Percentiles rank a stretch among this genome's conserved stretches.
These are phyloP conservation scores for Brienomyrus longianalis DNA, from an alignment of 2,113 vertebrate genomes.

Conservation along the genomic window DNA sequence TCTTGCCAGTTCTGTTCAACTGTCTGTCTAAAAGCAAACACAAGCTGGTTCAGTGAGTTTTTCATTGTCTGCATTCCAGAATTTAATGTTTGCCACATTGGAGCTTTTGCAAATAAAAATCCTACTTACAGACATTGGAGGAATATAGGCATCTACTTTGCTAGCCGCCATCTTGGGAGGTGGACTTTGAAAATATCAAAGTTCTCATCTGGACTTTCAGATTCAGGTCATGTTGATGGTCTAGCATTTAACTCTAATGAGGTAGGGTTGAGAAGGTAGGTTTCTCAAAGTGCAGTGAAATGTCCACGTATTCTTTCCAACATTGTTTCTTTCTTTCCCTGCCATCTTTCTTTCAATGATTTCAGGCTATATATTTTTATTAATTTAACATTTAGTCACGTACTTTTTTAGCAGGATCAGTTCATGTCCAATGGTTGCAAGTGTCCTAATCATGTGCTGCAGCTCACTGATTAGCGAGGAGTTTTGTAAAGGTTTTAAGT, in stretches of 20 bases:
- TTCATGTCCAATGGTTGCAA: neutral
- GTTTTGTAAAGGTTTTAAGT: neutral
- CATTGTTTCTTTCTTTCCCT: neutral
- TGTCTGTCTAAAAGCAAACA: neutral
- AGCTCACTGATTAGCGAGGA: neutral
- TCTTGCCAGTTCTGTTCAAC: neutral
- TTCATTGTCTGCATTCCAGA: neutral
- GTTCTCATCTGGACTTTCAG: neutral
- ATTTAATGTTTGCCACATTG: neutral
- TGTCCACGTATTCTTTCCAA: neutral
- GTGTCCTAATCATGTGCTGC: neutral
- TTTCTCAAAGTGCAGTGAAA: neutral
- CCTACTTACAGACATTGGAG: neutral
- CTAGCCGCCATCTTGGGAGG: neutral
- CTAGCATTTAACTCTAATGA: neutral
- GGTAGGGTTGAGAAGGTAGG: neutral
- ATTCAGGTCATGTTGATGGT: neutral
- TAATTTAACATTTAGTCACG: neutral
- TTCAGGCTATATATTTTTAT: neutral
- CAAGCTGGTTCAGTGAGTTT: neutral
- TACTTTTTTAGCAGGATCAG: neutral
- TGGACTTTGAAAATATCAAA: slow-evolving; percentile 9
- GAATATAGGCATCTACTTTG: neutral
- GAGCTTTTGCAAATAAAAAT: neutral
- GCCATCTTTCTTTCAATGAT: neutral